Percentiles rank a stretch among this genome's conserved stretches.
phyloP scores from a whole-genome alignment of 1,140 invertebrate genomes.

The Drosophila baimaii region DNA sequence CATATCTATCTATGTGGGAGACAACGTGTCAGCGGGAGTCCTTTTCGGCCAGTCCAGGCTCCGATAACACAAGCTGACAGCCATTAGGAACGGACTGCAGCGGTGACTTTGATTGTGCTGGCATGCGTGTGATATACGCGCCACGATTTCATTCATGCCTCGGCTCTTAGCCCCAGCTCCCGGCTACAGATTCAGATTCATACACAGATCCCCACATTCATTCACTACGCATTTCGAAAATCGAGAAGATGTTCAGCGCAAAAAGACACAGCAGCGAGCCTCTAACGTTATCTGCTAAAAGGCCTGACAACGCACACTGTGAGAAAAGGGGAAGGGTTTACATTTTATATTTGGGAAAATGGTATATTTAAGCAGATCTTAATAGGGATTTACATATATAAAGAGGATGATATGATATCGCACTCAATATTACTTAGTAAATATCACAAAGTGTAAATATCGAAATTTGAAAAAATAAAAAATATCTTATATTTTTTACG shows the following conservation, averaged over 20 bases:
- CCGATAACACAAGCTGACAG: constrained; percentile 66
- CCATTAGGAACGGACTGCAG: constrained; percentile 57
- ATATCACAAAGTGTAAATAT: too few species aligned
- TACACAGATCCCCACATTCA: constrained; percentile 22
- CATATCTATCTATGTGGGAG: constrained; percentile 27
- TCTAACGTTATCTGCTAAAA: constrained; percentile 27
- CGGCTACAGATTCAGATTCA: constrained; percentile 11
- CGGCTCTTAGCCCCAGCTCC: neutral
- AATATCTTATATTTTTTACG: too few species aligned
- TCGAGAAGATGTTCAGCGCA: constrained; percentile 27
- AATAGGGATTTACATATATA: neutral
- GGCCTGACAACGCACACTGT: constrained; percentile 18
- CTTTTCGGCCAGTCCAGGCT: constrained; percentile 24
- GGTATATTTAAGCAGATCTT: neutral
- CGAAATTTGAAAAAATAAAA: too few species aligned
- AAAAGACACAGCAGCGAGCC: constrained; percentile 30
- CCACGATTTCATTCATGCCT: constrained; percentile 71
- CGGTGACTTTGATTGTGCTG: constrained; percentile 43
- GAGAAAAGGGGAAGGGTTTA: neutral
- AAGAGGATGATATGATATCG: neutral
- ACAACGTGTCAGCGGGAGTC: constrained; percentile 44
- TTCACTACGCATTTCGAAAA: constrained; percentile 49
- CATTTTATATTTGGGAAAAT: neutral
- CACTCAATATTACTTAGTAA: too few species aligned
- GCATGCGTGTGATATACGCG: constrained; percentile 76